A percentile compares a stretch with the other conserved stretches of the same genome.
These are phyloP conservation scores for Ormyrus pomaceus DNA, from an alignment of 2,888 invertebrate species.

Conservation along the genomic window DNA sequence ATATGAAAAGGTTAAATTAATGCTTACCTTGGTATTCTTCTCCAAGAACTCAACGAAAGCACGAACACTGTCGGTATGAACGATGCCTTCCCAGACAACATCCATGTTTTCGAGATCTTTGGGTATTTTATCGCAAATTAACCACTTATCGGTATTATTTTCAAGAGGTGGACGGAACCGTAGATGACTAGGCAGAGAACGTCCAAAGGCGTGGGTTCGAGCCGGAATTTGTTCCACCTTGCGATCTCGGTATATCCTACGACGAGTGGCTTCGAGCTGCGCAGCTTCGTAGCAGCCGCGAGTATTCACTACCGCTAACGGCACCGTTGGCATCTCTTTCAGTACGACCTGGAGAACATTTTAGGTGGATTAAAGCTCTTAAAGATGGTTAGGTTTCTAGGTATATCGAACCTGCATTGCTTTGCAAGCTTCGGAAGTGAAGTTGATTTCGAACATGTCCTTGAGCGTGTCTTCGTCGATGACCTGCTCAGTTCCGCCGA, in stretches of 20 bases:
- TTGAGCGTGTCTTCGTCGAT: conserved; percentile 78
- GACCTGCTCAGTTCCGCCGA: conserved; percentile 77
- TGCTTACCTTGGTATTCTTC: conserved; percentile 61
- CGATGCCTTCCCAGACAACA: conserved; percentile 81
- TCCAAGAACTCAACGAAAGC: conserved; percentile 67
- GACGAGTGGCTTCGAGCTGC: conserved; percentile 76
- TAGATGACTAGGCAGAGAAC: conserved; percentile 76
- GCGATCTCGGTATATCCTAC: conserved; percentile 77
- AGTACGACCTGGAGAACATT: conserved; percentile 73
- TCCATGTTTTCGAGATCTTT: conserved; percentile 80
- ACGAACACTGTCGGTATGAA: conserved; percentile 75
- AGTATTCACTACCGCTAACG: conserved; percentile 77
- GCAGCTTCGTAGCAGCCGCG: conserved; percentile 77
- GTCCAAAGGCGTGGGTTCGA: conserved; percentile 78
- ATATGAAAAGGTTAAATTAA: no score
- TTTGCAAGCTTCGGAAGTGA: conserved; percentile 68
- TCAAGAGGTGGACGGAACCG: conserved; percentile 78
- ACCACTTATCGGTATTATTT: conserved; percentile 78
- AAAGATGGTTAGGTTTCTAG: conserved; percentile 1
- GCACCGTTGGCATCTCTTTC: conserved; percentile 79
- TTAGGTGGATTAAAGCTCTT: not conserved
- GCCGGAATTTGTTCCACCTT: conserved; percentile 76
- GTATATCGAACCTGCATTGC: conserved; percentile 65
- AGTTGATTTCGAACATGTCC: conserved; percentile 78
- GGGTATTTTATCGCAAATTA: conserved; percentile 78